Percentiles rank a stretch among this genome's conserved stretches.
phyloP scores from a whole-genome alignment of 2,797 vertebrate genomes.

The Vespertilio murinus region DNA sequence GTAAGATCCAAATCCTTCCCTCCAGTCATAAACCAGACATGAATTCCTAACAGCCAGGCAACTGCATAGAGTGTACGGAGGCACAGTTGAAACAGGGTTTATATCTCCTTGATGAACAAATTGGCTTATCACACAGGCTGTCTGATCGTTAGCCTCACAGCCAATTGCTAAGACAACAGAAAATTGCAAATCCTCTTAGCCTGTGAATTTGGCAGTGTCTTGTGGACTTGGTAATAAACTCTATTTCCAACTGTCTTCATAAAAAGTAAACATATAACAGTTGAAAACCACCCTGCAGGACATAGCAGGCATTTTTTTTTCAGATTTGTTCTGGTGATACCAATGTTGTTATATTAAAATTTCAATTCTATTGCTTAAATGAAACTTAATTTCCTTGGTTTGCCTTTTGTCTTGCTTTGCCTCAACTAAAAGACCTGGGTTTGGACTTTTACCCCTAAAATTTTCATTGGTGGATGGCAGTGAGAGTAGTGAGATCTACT shows the following conservation, averaged over 20 bases:
- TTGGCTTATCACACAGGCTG: conserved; percentile 46
- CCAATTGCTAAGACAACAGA: conserved; percentile 70
- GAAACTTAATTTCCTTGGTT: conserved; percentile 34
- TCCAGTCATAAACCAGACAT: conserved; percentile 33
- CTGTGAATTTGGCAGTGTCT: conserved; percentile 42
- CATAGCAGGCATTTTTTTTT: conserved; percentile 20
- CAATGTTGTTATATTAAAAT: not conserved
- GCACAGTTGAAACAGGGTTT: conserved; percentile 30
- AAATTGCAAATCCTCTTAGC: conserved; percentile 67
- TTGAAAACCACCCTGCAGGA: conserved; percentile 47
- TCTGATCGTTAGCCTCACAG: conserved; percentile 52
- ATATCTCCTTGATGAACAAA: conserved; percentile 61
- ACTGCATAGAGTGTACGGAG: conserved; percentile 24
- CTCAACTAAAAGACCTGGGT: not conserved
- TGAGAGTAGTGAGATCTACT: not conserved
- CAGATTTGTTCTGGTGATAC: conserved; percentile 7
- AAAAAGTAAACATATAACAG: conserved; percentile 50
- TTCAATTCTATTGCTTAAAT: conserved; percentile 35
- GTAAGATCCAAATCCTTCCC: conserved; percentile 63
- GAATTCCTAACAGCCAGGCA: conserved; percentile 56
- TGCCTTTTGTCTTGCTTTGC: conserved; percentile 13
- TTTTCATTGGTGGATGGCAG: not conserved
- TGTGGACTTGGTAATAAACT: conserved; percentile 50
- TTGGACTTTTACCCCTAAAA: not conserved
- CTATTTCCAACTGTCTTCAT: conserved; percentile 39